Percentiles rank a stretch among this genome's conserved stretches.
Evolutionary conservation across 2,113 vertebrate genomes (phyloP).

Genomic region (Cyprinodon variegatus): DNA sequence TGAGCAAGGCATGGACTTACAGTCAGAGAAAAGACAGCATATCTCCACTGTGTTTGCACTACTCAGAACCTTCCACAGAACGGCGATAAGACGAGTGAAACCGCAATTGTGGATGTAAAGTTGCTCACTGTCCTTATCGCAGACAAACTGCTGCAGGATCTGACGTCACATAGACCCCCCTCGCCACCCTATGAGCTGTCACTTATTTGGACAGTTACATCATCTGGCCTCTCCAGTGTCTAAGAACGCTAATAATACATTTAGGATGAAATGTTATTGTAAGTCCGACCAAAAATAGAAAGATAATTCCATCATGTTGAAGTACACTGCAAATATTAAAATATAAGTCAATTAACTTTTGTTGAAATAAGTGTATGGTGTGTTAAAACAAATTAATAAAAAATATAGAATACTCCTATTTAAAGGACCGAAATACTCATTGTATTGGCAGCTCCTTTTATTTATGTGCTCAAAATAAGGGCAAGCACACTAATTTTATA

Average conservation of each 20-base stretch:
- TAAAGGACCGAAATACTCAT: no score
- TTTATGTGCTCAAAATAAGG: no score
- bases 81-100: conserved; percentile 46
- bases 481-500: no score
- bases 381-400: no score
- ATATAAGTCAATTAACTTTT: no score
- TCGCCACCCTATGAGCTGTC: conserved; percentile 36
- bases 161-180: conserved; percentile 69
- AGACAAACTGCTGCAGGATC: conserved; percentile 60
- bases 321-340: neutral
- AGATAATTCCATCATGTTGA: neutral
- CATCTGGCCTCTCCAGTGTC: conserved; percentile 17
- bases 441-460: no score
- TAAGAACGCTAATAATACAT: neutral
- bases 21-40: conserved; percentile 5
- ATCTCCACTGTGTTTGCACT: conserved; percentile 2
- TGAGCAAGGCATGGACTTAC: neutral
- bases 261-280: neutral
- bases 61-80: conserved; percentile 28
- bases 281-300: neutral
- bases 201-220: conserved; percentile 52
- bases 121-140: conserved; percentile 69
- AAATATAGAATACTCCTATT: no score
- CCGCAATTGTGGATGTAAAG: conserved; percentile 62
- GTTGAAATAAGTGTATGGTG: no score